Percentiles rank a stretch among this genome's conserved stretches.
These are phyloP conservation scores for Myoxocephalus aenaeus DNA, from an alignment of 2,797 vertebrate genomes.

Conservation along the genomic window DNA sequence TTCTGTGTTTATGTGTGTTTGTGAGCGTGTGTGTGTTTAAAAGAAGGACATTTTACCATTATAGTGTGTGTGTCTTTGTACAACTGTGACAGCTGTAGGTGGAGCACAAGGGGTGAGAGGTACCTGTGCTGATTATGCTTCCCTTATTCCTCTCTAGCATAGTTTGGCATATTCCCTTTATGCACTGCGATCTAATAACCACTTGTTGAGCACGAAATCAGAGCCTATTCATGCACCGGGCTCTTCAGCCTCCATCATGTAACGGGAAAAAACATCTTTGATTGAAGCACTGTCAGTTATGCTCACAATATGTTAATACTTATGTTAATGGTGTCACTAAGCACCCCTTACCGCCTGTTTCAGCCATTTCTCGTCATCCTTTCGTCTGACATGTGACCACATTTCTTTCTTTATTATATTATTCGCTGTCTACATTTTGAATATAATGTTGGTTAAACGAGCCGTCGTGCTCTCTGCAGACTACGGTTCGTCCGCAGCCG, in stretches of 20 bases:
- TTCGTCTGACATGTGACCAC: not conserved
- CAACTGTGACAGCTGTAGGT: not conserved
- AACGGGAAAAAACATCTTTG: conserved; percentile 14
- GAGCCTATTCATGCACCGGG: conserved; percentile 39
- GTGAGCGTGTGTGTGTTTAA: conserved; percentile 1
- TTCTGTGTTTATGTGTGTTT: conserved; percentile 8
- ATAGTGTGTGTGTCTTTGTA: not conserved
- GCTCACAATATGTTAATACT: conserved; percentile 2
- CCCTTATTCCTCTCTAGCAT: not conserved
- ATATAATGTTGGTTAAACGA: not conserved
- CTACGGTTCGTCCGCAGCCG: too few relatives aligned
- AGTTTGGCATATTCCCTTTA: not conserved
- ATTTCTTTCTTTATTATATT: not conserved
- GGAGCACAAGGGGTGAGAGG: not conserved
- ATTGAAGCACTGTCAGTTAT: conserved; percentile 14
- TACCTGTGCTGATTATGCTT: conserved; percentile 41
- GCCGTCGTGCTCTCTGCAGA: too few relatives aligned
- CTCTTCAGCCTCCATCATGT: conserved; percentile 10
- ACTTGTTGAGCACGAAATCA: conserved; percentile 39
- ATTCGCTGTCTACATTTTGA: not conserved
- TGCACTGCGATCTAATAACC: conserved; percentile 21
- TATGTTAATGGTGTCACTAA: not conserved
- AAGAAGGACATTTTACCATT: conserved; percentile 1
- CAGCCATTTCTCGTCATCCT: not conserved
- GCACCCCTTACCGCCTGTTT: not conserved